Evolutionary conservation across 1,140 invertebrate species (phyloP), one percentile per base, ranked within the genome.

Genomic region (Meloidogyne floridensis): DNA sequence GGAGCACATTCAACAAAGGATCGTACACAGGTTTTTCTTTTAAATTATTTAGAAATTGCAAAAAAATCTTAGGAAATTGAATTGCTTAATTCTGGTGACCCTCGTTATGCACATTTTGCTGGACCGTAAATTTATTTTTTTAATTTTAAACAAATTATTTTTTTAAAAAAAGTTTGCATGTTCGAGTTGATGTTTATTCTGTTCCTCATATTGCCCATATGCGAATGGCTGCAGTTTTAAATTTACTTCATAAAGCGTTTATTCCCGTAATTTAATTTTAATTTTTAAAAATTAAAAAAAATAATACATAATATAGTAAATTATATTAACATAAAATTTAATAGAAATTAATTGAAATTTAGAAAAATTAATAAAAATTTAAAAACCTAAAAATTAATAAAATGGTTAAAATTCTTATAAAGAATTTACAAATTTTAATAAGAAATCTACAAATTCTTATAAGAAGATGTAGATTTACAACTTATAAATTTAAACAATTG

Each of bases 61-160:
- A 65, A 59, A 54, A 54, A 15, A 2, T 2, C 47, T 18, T 73
- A 80, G 77, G 81, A 82, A 76, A 18, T 81, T n/a, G 77, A 82
- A 56, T 70, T 82, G 20, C 47, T 82, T 59, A 73, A 76, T 53
- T 74, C 77, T 47, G 76, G 76, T 65, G 81, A 82, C 15, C 77
- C 75, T n/a, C 81, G 81, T 1, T 82, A 71, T 82, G 81, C 81
- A 0, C 81, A 82, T 54, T 82, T 72, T 65, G 81, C 77, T n/a
- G 74, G 81, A 51, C 81, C 81, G 77, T 79, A 54, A 18, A 18
- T 74, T 32, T 74, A n/a, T 20, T 20, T 7, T 54, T 51, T 51
- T 15, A 15, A 54, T 65, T 65, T 65, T 65, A 65, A 59, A 56
- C 2, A 32, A 32, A 32, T 32, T 32, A 59, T 15, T 32, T 47